These are phyloP conservation scores for Tragelaphus strepsiceros DNA, from an alignment of 2,113 vertebrate genomes.

Conservation along the genomic window DNA sequence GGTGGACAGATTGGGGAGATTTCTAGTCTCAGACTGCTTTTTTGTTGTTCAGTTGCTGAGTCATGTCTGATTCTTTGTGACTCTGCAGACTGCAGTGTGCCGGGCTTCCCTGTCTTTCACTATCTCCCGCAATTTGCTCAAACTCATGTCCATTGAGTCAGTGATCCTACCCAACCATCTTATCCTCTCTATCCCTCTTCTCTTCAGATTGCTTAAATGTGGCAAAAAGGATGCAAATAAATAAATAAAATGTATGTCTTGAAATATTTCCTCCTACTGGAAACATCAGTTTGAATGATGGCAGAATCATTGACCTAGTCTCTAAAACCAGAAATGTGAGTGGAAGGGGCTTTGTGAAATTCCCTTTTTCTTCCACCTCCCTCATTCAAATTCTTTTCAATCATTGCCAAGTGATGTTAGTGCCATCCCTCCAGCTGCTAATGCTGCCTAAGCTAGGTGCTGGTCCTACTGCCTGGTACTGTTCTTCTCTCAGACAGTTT, in stretches of 20 bases:
- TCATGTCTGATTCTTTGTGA: background rate
- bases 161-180: background rate
- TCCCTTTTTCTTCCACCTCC: background rate
- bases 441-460: background rate
- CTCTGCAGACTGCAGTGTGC: background rate
- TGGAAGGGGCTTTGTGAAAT: background rate
- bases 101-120: rapidly evolving
- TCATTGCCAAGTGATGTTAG: background rate
- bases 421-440: background rate
- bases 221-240: background rate
- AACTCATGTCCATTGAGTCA: background rate
- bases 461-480: background rate
- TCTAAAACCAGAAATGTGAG: background rate
- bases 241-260: background rate
- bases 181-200: background rate
- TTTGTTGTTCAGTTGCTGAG: background rate
- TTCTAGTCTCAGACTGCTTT: background rate
- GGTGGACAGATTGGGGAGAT: background rate
- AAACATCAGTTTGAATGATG: background rate
- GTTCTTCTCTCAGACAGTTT: background rate
- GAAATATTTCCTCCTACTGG: background rate
- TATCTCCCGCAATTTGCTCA: background rate
- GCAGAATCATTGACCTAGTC: background rate
- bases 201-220: background rate
- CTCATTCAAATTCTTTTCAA: background rate